These are phyloP conservation scores for Platycheirus albimanus DNA, from an alignment of 2,888 invertebrate species.

Conservation along the genomic window DNA sequence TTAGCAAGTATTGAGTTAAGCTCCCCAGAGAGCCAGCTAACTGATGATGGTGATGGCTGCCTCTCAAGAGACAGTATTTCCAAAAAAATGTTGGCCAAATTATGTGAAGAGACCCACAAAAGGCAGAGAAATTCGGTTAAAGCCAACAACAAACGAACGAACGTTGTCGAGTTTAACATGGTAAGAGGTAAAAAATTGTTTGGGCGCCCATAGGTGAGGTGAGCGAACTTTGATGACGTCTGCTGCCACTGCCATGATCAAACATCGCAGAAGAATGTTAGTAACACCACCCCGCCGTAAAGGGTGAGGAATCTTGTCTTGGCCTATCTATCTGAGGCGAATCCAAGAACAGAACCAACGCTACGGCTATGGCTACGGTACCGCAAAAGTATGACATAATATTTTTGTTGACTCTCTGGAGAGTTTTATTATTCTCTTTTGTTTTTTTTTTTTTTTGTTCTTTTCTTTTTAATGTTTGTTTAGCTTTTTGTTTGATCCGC, in stretches of 20 bases:
- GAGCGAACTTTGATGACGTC: constrained; percentile 74
- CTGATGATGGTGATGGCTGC: constrained; percentile 1
- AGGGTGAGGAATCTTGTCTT: not conserved
- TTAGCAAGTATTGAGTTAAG: too few species aligned
- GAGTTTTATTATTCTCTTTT: constrained; percentile 30
- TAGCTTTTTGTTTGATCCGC: constrained; percentile 60
- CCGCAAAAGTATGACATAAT: constrained; percentile 66
- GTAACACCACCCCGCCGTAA: not conserved
- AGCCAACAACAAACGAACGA: not conserved
- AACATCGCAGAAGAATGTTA: constrained; percentile 45
- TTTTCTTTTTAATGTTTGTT: constrained; percentile 53
- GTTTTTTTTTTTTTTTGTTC: not conserved
- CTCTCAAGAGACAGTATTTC: constrained; percentile 19
- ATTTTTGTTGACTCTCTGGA: constrained; percentile 58
- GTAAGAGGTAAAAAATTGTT: constrained; percentile 41
- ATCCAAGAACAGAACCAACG: constrained; percentile 38
- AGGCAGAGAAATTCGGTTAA: not conserved
- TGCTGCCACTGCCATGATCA: constrained; percentile 44
- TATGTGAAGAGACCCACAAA: constrained; percentile 19
- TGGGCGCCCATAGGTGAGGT: constrained; percentile 57
- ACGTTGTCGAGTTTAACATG: not conserved
- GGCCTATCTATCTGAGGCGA: constrained; percentile 1
- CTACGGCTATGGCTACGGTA: constrained; percentile 66
- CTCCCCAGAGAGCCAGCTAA: constrained; percentile 28
- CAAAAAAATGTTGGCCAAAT: constrained; percentile 12